Conservation (phyloP, 2,797 vertebrate species). For the Galago senegalensis region DNA sequence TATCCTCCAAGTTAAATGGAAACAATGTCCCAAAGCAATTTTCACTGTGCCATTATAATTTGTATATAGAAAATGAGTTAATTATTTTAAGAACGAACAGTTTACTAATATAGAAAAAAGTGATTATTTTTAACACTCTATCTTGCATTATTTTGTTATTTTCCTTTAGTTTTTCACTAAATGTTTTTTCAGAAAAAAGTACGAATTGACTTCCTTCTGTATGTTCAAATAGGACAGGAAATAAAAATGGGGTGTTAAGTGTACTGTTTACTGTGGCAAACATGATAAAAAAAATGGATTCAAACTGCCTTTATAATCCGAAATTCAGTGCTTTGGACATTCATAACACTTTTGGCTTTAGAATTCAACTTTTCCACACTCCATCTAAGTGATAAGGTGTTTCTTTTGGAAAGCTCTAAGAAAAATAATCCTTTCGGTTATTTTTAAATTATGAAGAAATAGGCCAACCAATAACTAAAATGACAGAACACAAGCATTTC, state of each 20-base stretch:
- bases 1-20: not conserved
- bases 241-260: slow-evolving; percentile 42
- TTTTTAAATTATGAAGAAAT: slow-evolving; percentile 70
- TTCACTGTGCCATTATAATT: not conserved
- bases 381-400: slow-evolving; percentile 61
- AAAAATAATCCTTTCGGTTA: slow-evolving; percentile 73
- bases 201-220: not conserved
- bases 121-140: not conserved
- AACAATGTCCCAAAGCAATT: slow-evolving; percentile 31
- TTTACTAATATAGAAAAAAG: not conserved
- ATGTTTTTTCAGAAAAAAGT: not conserved
- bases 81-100: not conserved
- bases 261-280: slow-evolving; percentile 17
- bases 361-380: slow-evolving; percentile 61
- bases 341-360: slow-evolving; percentile 58
- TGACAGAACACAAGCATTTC: slow-evolving; percentile 18
- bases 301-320: slow-evolving; percentile 32
- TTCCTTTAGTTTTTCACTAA: slow-evolving; percentile 44
- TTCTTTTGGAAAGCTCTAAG: slow-evolving; percentile 62
- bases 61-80: not conserved
- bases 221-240: not conserved
- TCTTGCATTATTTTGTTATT: not conserved
- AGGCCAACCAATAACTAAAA: slow-evolving; percentile 26
- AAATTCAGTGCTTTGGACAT: slow-evolving; percentile 33
- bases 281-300: not conserved